Evolutionary conservation across 1,140 invertebrate species (phyloP).

Genomic region (Laupala kohalensis): DNA sequence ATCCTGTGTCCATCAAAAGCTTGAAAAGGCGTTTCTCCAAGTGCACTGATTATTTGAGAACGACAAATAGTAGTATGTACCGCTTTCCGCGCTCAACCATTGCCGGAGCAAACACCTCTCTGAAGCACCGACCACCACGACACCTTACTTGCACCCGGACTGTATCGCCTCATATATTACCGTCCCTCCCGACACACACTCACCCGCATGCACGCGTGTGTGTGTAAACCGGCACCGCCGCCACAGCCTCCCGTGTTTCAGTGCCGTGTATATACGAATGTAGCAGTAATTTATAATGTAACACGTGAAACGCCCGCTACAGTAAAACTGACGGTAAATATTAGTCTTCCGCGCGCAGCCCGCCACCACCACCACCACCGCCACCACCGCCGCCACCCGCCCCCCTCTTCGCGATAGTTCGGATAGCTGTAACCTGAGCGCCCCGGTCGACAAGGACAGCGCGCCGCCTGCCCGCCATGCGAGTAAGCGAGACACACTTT

Average conservation of each 20-base stretch:
- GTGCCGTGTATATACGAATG: slow-evolving; percentile 3
- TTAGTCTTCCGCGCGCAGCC: slow-evolving; percentile 4
- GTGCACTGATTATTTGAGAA: too few species aligned
- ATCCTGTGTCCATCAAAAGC: too few species aligned
- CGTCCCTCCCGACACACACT: neutral
- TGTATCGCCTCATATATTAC: neutral
- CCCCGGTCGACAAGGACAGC: neutral
- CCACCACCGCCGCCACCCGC: too few species aligned
- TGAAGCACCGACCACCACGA: neutral
- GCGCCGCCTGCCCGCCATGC: neutral
- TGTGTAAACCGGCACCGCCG: neutral
- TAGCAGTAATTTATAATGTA: slow-evolving; percentile 9
- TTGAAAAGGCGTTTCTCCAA: too few species aligned
- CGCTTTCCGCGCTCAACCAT: too few species aligned
- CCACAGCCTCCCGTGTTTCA: neutral
- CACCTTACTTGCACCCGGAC: neutral
- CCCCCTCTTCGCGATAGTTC: too few species aligned
- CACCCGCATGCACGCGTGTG: neutral
- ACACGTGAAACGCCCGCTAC: slow-evolving; percentile 2
- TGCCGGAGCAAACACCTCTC: too few species aligned
- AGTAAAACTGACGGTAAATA: slow-evolving; percentile 7
- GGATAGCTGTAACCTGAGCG: neutral
- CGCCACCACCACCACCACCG: too few species aligned
- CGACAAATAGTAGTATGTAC: too few species aligned
- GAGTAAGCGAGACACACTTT: neutral